Evolutionary conservation across 2,797 vertebrate genomes (phyloP).

Genomic region (Urophycis tenuis): DNA sequence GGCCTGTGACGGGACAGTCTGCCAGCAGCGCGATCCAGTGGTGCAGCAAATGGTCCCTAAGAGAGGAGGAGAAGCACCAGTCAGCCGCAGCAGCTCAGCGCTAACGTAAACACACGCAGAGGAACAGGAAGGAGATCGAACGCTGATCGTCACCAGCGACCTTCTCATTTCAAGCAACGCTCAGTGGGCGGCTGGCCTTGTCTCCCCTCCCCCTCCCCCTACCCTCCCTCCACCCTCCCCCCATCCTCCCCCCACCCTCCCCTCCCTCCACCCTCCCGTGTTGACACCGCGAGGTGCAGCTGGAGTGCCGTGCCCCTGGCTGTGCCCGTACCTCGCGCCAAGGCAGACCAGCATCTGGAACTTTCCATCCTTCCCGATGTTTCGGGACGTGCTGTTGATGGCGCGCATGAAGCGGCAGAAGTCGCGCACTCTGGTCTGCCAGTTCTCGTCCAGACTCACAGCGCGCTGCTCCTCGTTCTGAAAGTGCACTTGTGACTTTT

Average conservation of each 20-base stretch:
- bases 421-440: conserved; percentile 86
- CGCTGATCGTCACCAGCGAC: background rate
- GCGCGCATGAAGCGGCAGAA: conserved; percentile 95
- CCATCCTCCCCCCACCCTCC: background rate
- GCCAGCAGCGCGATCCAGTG: conserved; percentile 97
- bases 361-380: conserved; percentile 98
- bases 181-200: too few relatives aligned
- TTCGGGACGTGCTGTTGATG: conserved; percentile 90
- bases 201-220: background rate
- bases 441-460: conserved; percentile 85
- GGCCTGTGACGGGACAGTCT: conserved; percentile 91
- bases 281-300: background rate
- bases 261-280: background rate
- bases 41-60: conserved; percentile 93
- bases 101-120: background rate
- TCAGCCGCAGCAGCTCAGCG: background rate
- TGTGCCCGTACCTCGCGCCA: conserved; percentile 97
- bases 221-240: background rate
- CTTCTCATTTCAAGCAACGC: background rate
- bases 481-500: conserved; percentile 96
- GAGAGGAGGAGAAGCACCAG: conserved; percentile 24
- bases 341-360: conserved; percentile 99
- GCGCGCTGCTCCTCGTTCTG: conserved; percentile 87
- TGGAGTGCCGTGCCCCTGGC: conserved; percentile 19
- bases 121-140: background rate